Percentiles rank a stretch among this genome's conserved stretches.
These are phyloP conservation scores for Tachysurus fulvidraco DNA, from an alignment of 2,113 vertebrate species.

Conservation along the genomic window DNA sequence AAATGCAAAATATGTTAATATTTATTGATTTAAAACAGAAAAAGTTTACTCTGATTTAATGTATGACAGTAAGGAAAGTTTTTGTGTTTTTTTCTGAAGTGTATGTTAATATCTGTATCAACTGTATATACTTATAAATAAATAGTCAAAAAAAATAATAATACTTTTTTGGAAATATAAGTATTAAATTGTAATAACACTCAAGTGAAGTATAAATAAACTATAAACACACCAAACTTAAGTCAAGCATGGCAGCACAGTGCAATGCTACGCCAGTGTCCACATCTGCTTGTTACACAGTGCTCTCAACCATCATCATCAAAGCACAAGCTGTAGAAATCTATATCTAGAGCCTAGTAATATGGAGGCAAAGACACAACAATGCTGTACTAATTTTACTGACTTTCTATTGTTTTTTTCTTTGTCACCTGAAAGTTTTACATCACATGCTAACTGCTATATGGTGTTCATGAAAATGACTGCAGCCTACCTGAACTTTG, in stretches of 20 bases:
- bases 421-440: not conserved
- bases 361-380: too few species aligned
- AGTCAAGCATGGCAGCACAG: not conserved
- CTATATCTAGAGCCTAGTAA: too few species aligned
- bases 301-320: not conserved
- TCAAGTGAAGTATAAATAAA: not conserved
- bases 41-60: too few species aligned
- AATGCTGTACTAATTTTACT: not conserved
- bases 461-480: not conserved
- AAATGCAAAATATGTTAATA: too few species aligned
- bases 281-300: not conserved
- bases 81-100: too few species aligned
- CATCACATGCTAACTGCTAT: not conserved
- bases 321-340: not conserved
- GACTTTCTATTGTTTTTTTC: not conserved
- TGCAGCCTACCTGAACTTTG: constrained; percentile 83
- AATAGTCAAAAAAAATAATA: too few species aligned
- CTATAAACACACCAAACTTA: not conserved
- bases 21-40: too few species aligned
- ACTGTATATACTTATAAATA: too few species aligned
- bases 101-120: too few species aligned
- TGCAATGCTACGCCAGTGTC: not conserved
- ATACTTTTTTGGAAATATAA: not conserved
- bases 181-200: not conserved
- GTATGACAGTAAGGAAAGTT: too few species aligned